Evolutionary conservation across 2,888 invertebrate species (phyloP), one percentile per base, ranked within the genome.

Genomic region (Anaspis maculata): DNA sequence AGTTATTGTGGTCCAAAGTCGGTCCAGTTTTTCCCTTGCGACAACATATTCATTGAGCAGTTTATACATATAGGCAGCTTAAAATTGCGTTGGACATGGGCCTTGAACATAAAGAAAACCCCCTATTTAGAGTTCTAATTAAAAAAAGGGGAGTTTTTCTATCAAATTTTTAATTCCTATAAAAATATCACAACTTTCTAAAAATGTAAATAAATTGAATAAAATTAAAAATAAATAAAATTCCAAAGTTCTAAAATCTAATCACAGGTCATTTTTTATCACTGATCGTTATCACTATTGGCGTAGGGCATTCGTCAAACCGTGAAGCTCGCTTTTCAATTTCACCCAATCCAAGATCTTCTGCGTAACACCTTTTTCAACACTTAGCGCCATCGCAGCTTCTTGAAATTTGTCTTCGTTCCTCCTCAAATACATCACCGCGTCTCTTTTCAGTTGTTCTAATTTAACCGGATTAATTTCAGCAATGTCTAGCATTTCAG

Each of bases 331-430:
- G 15, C 30, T 32, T 28, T 41, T 35, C 12, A 44, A 31, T 11
- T 34, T 39, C 3, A 47, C 19, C 39, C 37, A 44, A 29, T 47
- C 47, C 5, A 28, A 15, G 15, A 25, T 32, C 25, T 37, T 38
- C 15, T 44, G 37, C 10, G 19, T n/a, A 1, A 27, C 6, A n/a
- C 22, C 12, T 10, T 31, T 30, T n/a, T 31, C 35, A 11, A 7
- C 11, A 13, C 2, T 22, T 4, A 27, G 27, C 27, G 12, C 62
- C 28, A 58, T 67, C 1, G 73, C 73, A 3, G 77, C 79, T 13
- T 74, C 73, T 33, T 71, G 69, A 50, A 83, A 77, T 67, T 87
- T 88, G 48, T 77, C 76, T 45, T 81, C 80, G 57, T 91, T 91
- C 48, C 83, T 70, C 13, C 88, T 64, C 27, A 83, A 74, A 59